A percentile compares a stretch with the other conserved stretches of the same genome.
phyloP scores from a whole-genome alignment of 2,113 vertebrate genomes.

The Pogona vitticeps region DNA sequence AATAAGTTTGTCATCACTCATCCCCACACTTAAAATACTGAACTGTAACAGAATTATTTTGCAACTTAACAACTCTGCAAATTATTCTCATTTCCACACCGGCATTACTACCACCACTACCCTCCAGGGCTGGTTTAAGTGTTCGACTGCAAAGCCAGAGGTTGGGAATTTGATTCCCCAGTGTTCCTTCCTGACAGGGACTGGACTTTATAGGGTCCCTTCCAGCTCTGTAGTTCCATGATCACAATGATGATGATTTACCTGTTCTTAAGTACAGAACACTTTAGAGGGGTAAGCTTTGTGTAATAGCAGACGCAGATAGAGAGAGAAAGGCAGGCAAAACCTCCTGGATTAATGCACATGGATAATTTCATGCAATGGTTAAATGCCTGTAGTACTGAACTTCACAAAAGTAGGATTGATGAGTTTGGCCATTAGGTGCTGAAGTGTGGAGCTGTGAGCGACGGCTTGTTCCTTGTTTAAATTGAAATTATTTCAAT shows the following conservation, averaged over 20 bases:
- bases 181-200: no score
- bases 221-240: no score
- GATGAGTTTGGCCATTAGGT: slow-evolving; percentile 63
- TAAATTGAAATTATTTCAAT: slow-evolving; percentile 81
- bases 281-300: slow-evolving; percentile 49
- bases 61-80: slow-evolving; percentile 57
- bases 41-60: slow-evolving; percentile 46
- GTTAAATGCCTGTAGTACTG: slow-evolving; percentile 53
- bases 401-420: slow-evolving; percentile 58
- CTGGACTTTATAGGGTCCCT: no score
- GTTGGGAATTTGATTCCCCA: no score
- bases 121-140: slow-evolving; percentile 22
- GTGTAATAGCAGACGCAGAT: slow-evolving; percentile 26
- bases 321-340: no score
- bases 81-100: slow-evolving; percentile 56
- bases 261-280: slow-evolving; percentile 43
- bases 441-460: slow-evolving; percentile 61
- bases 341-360: not conserved
- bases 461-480: slow-evolving; percentile 54
- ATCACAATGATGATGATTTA: no score
- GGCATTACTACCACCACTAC: slow-evolving; percentile 30
- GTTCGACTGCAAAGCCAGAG: no score
- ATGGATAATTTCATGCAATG: slow-evolving; percentile 44
- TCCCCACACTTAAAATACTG: not conserved
- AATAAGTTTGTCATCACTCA: fast-evolving